These are phyloP conservation scores for Zelostemma sp. DNA, from an alignment of 1,140 invertebrate species.

Conservation along the genomic window DNA sequence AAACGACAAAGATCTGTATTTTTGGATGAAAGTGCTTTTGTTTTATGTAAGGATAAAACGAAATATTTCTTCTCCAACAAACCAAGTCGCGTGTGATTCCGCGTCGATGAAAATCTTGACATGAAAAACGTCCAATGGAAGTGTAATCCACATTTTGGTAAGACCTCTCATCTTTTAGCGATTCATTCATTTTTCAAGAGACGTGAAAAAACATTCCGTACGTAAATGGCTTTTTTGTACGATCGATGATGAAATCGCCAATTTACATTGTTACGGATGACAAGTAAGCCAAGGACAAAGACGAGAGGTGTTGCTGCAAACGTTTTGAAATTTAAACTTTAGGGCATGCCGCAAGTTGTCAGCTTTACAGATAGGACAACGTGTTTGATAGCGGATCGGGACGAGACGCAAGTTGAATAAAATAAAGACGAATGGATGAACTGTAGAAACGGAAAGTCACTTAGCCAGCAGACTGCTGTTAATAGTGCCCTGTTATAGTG, in stretches of 20 bases:
- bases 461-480: slow-evolving; percentile 70
- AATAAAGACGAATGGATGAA: slow-evolving; percentile 51
- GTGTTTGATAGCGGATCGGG: slow-evolving; percentile 34
- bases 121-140: slow-evolving; percentile 37
- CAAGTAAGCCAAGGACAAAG: not conserved
- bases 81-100: not conserved
- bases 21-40: no score
- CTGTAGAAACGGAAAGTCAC: slow-evolving; percentile 68
- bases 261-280: no score
- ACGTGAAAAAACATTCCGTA: no score
- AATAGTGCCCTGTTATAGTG: slow-evolving; percentile 70
- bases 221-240: no score
- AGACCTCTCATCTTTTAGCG: no score
- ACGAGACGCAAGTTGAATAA: slow-evolving; percentile 19
- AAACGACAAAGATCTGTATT: not conserved
- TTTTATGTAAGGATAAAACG: no score
- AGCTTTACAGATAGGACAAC: slow-evolving; percentile 32
- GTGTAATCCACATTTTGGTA: slow-evolving; percentile 22
- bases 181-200: no score
- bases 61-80: no score
- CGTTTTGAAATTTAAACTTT: slow-evolving; percentile 23
- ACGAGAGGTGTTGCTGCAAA: slow-evolving; percentile 21
- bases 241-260: no score
- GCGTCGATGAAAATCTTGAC: not conserved
- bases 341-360: slow-evolving; percentile 40